Evolutionary conservation across 2,113 vertebrate genomes (phyloP).

Genomic region (Semicossyphus pulcher): DNA sequence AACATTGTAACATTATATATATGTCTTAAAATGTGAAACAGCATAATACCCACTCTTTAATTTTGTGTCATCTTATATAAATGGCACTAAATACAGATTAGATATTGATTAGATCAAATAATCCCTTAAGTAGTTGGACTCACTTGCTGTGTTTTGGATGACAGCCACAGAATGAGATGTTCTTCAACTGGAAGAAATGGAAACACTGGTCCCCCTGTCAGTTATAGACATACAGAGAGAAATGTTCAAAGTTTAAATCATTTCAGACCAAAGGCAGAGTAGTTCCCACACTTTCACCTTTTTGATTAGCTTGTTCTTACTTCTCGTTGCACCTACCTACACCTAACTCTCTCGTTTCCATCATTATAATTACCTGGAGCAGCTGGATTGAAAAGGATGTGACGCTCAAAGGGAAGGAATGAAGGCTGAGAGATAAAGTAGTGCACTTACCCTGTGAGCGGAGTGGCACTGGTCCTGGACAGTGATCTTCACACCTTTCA

Average conservation of each 20-base stretch:
- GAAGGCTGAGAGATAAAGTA: neutral
- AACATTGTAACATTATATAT: too few relatives aligned
- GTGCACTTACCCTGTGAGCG: conserved; percentile 71
- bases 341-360: neutral
- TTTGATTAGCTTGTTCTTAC: neutral
- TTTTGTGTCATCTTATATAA: neutral
- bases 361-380: neutral
- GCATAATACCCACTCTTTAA: neutral
- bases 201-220: conserved; percentile 91
- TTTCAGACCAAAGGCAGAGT: neutral
- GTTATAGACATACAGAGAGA: conserved; percentile 9
- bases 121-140: conserved; percentile 47
- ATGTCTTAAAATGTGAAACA: neutral
- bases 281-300: neutral
- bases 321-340: neutral
- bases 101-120: neutral
- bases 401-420: neutral
- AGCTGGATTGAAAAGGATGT: neutral
- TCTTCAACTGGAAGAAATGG: conserved; percentile 97
- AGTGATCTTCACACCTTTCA: conserved; percentile 90
- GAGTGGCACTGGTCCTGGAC: conserved; percentile 82
- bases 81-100: neutral
- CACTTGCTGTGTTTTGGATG: conserved; percentile 95
- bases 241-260: neutral
- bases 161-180: conserved; percentile 96